Percentiles rank a stretch among this genome's conserved stretches.
These are phyloP conservation scores for Hemicentrotus pulcherrimus DNA, from an alignment of 35 echinoderm and acorn worm genomes.

Conservation along the genomic window DNA sequence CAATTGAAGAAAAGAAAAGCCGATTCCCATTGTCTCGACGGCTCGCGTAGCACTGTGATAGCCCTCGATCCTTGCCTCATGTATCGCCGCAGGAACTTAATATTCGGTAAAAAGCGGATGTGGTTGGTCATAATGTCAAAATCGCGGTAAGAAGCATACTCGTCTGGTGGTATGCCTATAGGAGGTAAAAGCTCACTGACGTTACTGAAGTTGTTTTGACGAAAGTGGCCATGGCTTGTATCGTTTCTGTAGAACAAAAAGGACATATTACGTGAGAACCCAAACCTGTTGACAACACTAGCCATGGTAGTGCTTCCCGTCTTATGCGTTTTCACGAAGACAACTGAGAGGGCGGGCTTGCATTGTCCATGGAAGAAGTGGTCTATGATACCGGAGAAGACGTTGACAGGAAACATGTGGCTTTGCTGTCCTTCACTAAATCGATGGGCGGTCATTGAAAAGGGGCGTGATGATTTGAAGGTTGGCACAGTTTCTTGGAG, in stretches of 20 bases:
- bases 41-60: constrained; percentile 25
- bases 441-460: background rate
- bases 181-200: constrained; percentile 4
- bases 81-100: background rate
- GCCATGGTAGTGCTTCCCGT: background rate
- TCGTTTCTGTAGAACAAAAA: background rate
- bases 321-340: constrained; percentile 24
- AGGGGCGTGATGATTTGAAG: background rate
- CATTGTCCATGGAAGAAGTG: background rate
- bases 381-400: background rate
- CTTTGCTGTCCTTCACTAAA: background rate
- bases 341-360: background rate
- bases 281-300: background rate
- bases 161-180: background rate
- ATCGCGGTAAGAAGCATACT: background rate
- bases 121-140: background rate
- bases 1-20: background rate
- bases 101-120: background rate
- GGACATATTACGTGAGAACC: background rate
- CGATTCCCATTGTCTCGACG: background rate
- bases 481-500: background rate
- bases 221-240: constrained; percentile 22
- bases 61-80: background rate
- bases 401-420: background rate
- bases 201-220: background rate